Conservation (phyloP, 2,113 vertebrate genomes). For the Conger conger region DNA sequence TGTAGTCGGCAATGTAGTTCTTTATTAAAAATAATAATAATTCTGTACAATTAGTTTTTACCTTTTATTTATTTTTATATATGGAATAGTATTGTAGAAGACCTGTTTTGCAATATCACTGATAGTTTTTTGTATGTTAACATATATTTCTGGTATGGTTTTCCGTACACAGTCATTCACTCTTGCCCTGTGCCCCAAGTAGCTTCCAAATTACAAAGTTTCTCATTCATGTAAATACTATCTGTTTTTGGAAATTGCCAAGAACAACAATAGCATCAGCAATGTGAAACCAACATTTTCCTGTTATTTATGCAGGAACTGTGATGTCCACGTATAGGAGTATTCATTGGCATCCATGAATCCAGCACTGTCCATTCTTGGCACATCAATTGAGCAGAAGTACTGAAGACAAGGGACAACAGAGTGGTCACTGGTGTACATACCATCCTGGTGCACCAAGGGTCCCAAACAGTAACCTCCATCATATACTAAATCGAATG, state of each 20-base stretch:
- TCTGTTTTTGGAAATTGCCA: not conserved
- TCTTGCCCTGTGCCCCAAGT: not conserved
- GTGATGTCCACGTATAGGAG: not conserved
- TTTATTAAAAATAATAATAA: not conserved
- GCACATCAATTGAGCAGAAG: not conserved
- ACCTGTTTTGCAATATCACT: not conserved
- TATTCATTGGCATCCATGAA: constrained; percentile 1
- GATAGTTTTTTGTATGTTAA: too few species aligned
- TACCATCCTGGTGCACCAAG: not conserved
- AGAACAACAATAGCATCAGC: not conserved
- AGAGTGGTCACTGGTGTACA: not conserved
- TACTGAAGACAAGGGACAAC: not conserved
- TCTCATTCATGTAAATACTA: not conserved
- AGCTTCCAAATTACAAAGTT: not conserved
- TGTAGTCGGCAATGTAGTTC: not conserved
- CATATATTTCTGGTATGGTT: not conserved
- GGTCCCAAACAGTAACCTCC: not conserved
- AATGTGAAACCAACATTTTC: not conserved
- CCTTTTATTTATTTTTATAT: not conserved
- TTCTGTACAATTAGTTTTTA: not conserved
- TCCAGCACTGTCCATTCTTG: not conserved
- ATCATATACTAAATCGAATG: not conserved
- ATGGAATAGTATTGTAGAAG: not conserved
- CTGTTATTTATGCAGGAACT: not conserved
- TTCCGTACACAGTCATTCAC: not conserved